Conservation (phyloP, 2,888 invertebrate species). For the Temnothorax ravouxi region DNA sequence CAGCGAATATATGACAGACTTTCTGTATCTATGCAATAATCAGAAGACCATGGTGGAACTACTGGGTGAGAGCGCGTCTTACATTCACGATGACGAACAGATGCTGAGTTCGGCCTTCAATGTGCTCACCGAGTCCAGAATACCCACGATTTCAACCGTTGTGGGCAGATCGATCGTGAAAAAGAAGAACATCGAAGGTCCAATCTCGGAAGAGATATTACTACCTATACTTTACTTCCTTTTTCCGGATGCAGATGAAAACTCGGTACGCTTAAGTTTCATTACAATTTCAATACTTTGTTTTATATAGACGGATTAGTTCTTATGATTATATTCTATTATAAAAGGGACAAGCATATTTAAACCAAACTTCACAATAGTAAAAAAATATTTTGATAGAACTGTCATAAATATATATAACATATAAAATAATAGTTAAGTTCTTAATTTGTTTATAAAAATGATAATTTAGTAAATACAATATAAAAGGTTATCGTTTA, state of each 20-base stretch:
- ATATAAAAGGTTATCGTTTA: background rate
- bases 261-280: conserved; percentile 84
- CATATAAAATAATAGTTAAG: background rate
- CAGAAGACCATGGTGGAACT: conserved; percentile 87
- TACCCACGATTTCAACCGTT: conserved; percentile 89
- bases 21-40: conserved; percentile 90
- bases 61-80: conserved; percentile 87
- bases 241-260: conserved; percentile 95
- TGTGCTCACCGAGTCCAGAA: conserved; percentile 92
- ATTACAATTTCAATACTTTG: background rate
- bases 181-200: conserved; percentile 90
- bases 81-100: conserved; percentile 83
- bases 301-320: background rate
- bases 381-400: background rate
- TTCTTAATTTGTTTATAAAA: background rate
- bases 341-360: background rate
- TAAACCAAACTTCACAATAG: background rate
- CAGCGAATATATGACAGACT: conserved; percentile 91
- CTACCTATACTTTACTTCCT: conserved; percentile 93
- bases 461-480: too few relatives aligned
- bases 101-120: conserved; percentile 86
- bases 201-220: conserved; percentile 92
- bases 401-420: background rate
- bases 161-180: conserved; percentile 88
- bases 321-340: too few relatives aligned